phyloP scores from a whole-genome alignment of 2,797 vertebrate species.

The Poeciliopsis turneri region DNA sequence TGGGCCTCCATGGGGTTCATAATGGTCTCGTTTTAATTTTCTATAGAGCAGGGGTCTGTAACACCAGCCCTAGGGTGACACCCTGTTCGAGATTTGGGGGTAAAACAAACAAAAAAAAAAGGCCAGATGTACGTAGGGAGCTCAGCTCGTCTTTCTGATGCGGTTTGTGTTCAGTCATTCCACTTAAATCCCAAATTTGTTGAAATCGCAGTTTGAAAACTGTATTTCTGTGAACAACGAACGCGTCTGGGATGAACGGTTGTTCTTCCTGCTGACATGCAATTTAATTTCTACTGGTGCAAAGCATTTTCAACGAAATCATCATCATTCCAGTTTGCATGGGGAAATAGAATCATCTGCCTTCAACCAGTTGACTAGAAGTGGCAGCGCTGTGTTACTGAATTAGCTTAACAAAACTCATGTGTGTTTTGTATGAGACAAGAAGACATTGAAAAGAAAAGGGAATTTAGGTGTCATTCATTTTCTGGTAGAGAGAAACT shows the following conservation, averaged over 20 bases:
- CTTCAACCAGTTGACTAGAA: neutral
- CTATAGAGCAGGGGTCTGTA: neutral
- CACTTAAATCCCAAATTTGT: neutral
- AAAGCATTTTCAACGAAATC: neutral
- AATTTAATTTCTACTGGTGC: neutral
- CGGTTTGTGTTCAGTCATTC: neutral
- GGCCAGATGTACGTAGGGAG: neutral
- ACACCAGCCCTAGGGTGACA: neutral
- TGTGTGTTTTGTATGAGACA: neutral
- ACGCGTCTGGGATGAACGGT: neutral
- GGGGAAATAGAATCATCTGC: neutral
- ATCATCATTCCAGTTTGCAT: neutral
- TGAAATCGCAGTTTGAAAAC: neutral
- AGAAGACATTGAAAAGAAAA: too few relatives aligned
- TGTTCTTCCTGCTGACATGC: neutral
- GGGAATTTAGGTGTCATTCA: neutral
- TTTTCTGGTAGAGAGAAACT: neutral
- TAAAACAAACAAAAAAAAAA: neutral
- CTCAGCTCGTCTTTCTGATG: neutral
- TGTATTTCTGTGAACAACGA: neutral
- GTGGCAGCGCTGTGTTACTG: neutral
- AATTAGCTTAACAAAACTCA: neutral
- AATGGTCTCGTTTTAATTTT: neutral
- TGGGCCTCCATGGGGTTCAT: neutral
- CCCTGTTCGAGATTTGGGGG: neutral